Base-by-base conservation (phyloP, 1,140 invertebrate species). In the Scaptomyza pallida region DNA sequence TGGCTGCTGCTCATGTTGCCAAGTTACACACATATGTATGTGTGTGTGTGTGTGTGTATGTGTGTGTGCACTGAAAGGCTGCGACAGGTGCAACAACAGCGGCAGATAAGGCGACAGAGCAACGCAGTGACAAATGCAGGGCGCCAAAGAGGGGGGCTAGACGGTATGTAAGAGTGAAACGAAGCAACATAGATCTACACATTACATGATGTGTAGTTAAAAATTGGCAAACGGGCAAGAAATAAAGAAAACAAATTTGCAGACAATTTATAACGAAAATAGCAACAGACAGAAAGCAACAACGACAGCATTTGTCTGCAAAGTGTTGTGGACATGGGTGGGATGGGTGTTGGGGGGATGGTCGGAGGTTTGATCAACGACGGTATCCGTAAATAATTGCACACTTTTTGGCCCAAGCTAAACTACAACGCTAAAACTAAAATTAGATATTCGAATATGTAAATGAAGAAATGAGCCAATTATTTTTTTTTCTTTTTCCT, bases 161-260 rank as follows among this genome's bases (percentile, higher is more conserved):
- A 35, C 35, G 9, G 48, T 30, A 30, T 30, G 26, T 30, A 9
- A 15, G 12, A 9, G 37, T 1, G 5, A 16, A 15, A 41, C 10
- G 15, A 37, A 30, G 15, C n/a, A 4, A 19, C 10, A 30, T 37
- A 60, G 78, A 23, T 41, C 17, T 68, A 61, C 63, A 67, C 60
- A 70, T 80, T 88, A 78, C 81, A 85, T 77, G 81, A 86, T 86
- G 81, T 86, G 81, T 77, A 77, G 73, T 45, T 48, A 62, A 86
- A 86, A 86, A 86, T 86, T 85, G 81, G 81, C 81, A 86, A 71
- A 74, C 77, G 51, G 63, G 69, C 77, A 59, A 78, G 45, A 57
- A n/a, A 37, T 68, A 64, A 68, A 77, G n/a, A n/a, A 37, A 37
- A 37, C 33, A 37, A 76, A 73, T 82, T 70, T 74, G 72, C 43